Conservation (phyloP, 2,888 invertebrate genomes). For the Carabus problematicus region DNA sequence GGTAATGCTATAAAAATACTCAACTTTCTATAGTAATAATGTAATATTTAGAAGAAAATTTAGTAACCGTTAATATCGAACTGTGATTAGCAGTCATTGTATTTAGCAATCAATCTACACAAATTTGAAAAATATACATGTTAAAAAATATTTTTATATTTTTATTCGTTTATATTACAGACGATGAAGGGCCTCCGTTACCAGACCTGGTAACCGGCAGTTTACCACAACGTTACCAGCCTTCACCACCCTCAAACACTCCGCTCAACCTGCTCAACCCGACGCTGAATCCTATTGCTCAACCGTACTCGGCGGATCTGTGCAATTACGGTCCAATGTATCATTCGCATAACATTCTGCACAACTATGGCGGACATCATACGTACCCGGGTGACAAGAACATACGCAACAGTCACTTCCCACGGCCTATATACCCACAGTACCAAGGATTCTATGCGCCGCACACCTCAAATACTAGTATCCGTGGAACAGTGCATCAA, state of each 20-base stretch:
- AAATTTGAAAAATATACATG: too few relatives aligned
- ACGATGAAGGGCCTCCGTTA: constrained; percentile 17
- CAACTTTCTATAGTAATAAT: too few relatives aligned
- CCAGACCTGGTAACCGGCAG: constrained; percentile 47
- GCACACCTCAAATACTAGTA: neutral
- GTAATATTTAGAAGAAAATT: too few relatives aligned
- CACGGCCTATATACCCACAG: constrained; percentile 54
- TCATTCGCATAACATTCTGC: constrained; percentile 62
- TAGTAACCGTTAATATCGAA: too few relatives aligned
- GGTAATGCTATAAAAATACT: too few relatives aligned
- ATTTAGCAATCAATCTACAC: too few relatives aligned
- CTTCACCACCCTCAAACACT: constrained; percentile 45
- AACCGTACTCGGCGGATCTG: constrained; percentile 71
- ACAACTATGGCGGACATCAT: constrained; percentile 54
- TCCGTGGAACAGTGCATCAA: neutral
- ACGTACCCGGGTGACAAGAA: constrained; percentile 54
- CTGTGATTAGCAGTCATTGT: too few relatives aligned
- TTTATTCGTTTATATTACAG: constrained; percentile 14
- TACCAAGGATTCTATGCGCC: constrained; percentile 54
- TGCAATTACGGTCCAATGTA: constrained; percentile 74
- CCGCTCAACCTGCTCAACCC: constrained; percentile 44
- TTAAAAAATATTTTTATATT: neutral
- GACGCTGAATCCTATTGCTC: constrained; percentile 60
- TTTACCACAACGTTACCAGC: constrained; percentile 31
- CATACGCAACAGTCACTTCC: constrained; percentile 53